Percentiles rank a stretch among this genome's conserved stretches.
These are phyloP conservation scores for Stenolophus ochropezus DNA, from an alignment of 2,888 invertebrate genomes.

Conservation along the genomic window DNA sequence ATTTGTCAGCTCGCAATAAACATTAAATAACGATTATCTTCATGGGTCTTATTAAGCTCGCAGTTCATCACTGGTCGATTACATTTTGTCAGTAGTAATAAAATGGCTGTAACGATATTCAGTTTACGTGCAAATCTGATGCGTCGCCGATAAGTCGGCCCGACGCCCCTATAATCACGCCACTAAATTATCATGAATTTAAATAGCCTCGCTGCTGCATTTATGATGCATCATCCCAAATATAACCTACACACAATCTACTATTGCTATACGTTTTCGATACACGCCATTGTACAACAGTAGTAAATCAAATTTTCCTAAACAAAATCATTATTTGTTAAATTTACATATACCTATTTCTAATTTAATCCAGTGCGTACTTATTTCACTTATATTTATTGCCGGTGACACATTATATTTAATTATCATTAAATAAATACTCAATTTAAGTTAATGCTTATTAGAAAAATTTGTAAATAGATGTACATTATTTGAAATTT, in stretches of 20 bases:
- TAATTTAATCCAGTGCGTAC: too few species aligned
- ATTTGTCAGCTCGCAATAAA: conserved; percentile 64
- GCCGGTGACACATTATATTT: too few species aligned
- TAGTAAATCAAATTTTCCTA: too few species aligned
- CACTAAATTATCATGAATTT: conserved; percentile 56
- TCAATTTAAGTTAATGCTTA: too few species aligned
- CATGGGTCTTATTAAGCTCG: conserved; percentile 69
- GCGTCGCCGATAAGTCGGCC: conserved; percentile 51
- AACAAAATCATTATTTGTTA: too few species aligned
- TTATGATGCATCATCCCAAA: conserved; percentile 2
- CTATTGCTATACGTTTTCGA: background rate
- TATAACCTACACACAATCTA: background rate
- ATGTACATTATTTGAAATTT: too few species aligned
- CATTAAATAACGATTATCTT: conserved; percentile 68
- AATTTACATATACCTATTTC: too few species aligned
- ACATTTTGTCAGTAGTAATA: conserved; percentile 61
- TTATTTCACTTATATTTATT: too few species aligned
- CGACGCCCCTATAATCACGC: conserved; percentile 46
- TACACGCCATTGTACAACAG: too few species aligned
- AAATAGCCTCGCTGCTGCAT: conserved; percentile 40
- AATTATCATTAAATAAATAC: too few species aligned
- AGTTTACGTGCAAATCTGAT: conserved; percentile 58
- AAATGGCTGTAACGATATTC: conserved; percentile 39
- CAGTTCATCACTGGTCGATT: conserved; percentile 71
- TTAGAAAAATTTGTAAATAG: too few species aligned